Conservation (phyloP, 2,113 vertebrate species). For the Bufo bufo region DNA sequence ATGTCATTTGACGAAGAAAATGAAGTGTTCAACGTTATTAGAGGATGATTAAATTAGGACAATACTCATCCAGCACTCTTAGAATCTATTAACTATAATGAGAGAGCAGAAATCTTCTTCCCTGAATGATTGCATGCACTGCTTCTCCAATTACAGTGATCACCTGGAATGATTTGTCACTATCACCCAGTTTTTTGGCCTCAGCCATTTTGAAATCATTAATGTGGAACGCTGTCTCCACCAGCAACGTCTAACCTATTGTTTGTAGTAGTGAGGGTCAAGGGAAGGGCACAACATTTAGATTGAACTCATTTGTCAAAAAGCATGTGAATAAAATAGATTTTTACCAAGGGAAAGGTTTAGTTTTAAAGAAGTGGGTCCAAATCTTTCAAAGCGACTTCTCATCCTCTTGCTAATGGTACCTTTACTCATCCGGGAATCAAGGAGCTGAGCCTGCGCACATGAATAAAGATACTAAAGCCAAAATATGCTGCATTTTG, state of each 20-base stretch:
- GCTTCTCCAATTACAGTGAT: slow-evolving; percentile 85
- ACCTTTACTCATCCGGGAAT: slow-evolving; percentile 79
- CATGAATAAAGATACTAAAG: slow-evolving; percentile 78
- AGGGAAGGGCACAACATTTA: slow-evolving; percentile 98
- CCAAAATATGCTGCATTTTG: slow-evolving; percentile 79
- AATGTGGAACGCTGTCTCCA: slow-evolving; percentile 99
- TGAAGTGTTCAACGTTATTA: slow-evolving; percentile 83
- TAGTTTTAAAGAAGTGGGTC: slow-evolving; percentile 86
- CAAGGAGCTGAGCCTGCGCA: slow-evolving; percentile 81
- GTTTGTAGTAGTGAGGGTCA: slow-evolving; percentile 97
- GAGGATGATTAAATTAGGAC: slow-evolving; percentile 88
- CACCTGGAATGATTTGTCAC: slow-evolving; percentile 98
- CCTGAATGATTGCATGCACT: not conserved
- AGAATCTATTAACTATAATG: slow-evolving; percentile 83
- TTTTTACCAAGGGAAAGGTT: slow-evolving; percentile 87
- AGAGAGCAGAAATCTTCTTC: slow-evolving; percentile 80
- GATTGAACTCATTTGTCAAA: slow-evolving; percentile 99
- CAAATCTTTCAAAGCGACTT: slow-evolving; percentile 90
- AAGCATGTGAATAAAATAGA: slow-evolving; percentile 91
- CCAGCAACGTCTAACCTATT: slow-evolving; percentile 97
- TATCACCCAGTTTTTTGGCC: slow-evolving; percentile 83
- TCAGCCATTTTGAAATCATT: slow-evolving; percentile 95
- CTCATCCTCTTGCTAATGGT: slow-evolving; percentile 84
- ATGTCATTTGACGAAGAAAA: slow-evolving; percentile 82
- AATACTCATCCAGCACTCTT: slow-evolving; percentile 81